Evolutionary conservation across 2,113 vertebrate species (phyloP).

Genomic region (Suricata suricatta): DNA sequence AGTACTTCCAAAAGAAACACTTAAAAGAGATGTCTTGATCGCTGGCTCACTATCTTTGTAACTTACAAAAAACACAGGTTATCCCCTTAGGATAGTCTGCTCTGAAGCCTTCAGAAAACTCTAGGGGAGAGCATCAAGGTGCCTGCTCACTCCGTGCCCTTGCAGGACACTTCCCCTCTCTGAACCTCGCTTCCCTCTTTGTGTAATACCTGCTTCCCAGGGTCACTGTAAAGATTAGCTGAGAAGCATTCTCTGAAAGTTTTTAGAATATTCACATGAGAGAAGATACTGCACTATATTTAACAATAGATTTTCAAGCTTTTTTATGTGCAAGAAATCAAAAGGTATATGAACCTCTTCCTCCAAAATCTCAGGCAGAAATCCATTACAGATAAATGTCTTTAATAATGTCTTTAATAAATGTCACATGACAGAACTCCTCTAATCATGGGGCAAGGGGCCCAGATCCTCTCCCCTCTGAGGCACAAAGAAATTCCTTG

Average conservation of each 20-base stretch:
- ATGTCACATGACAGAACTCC: not conserved
- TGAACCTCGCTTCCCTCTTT: not conserved
- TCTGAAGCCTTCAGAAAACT: not conserved
- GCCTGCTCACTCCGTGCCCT: not conserved
- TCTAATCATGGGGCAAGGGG: not conserved
- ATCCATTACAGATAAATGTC: not conserved
- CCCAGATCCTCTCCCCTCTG: not conserved
- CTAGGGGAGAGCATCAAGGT: not conserved
- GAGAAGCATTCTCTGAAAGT: not conserved
- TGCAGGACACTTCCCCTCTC: not conserved
- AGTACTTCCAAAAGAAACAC: not conserved
- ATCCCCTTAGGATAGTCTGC: not conserved
- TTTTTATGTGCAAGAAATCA: not conserved
- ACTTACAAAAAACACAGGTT: not conserved
- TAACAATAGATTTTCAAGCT: not conserved
- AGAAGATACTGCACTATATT: not conserved
- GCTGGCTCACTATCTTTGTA: not conserved
- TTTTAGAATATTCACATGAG: not conserved
- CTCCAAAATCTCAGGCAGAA: not conserved
- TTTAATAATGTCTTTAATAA: too few species aligned
- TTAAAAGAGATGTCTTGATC: not conserved
- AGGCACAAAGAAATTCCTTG: not conserved
- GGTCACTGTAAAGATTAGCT: not conserved
- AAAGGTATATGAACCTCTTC: not conserved
- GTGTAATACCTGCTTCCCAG: not conserved